Percentiles rank a stretch among this genome's conserved stretches.
These are phyloP conservation scores for Limulus polyphemus DNA, from an alignment of 2,888 invertebrate species.

Conservation along the genomic window DNA sequence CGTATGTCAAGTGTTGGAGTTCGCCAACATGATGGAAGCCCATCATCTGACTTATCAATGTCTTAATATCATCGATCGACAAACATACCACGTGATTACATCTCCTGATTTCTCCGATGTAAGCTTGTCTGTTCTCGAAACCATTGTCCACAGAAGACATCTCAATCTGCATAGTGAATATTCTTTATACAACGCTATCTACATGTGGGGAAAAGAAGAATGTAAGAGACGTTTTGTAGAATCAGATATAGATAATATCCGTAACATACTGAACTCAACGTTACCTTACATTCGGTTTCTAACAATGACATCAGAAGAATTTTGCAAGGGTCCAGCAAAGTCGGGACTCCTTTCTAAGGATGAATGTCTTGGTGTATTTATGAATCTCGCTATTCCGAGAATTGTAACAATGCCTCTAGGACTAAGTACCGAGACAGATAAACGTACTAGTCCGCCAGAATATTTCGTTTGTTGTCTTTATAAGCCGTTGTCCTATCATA, in stretches of 20 bases:
- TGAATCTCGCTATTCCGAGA: conserved; percentile 28
- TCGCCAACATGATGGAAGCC: conserved; percentile 26
- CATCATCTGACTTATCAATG: conserved; percentile 28
- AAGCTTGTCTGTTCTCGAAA: conserved; percentile 25
- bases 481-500: conserved; percentile 26
- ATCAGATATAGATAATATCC: conserved; percentile 18
- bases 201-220: conserved; percentile 27
- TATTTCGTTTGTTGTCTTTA: conserved; percentile 22
- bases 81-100: conserved; percentile 28
- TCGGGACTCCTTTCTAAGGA: conserved; percentile 24
- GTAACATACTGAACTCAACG: conserved; percentile 20
- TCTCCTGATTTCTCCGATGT: conserved; percentile 16
- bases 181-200: conserved; percentile 26
- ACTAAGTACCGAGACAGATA: conserved; percentile 15
- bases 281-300: conserved; percentile 24
- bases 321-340: conserved; percentile 23
- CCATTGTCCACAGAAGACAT: conserved; percentile 26
- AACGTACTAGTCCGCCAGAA: conserved; percentile 16
- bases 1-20: conserved; percentile 29
- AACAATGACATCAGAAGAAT: conserved; percentile 28
- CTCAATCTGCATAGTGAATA: conserved; percentile 28
- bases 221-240: conserved; percentile 24
- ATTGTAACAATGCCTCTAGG: conserved; percentile 27
- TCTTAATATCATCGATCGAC: conserved; percentile 28
- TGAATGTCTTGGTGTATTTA: conserved; percentile 27